Conservation (phyloP, 1,140 invertebrate species). For the Lithobius niger region DNA sequence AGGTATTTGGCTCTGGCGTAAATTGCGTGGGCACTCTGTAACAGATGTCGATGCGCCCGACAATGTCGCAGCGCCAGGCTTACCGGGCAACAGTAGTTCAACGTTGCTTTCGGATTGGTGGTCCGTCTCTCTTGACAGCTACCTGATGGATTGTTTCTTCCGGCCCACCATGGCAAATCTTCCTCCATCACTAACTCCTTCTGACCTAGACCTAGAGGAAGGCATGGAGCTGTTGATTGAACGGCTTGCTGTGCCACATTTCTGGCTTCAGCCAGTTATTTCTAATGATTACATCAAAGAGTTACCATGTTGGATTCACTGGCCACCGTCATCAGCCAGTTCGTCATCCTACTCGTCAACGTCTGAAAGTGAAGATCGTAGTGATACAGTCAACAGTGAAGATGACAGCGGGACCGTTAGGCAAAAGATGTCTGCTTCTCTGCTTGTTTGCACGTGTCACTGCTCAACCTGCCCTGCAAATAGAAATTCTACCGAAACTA, state of each 20-base stretch:
- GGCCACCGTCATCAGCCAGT: not conserved
- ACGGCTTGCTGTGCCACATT: conserved; percentile 33
- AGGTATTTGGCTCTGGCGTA: too few species aligned
- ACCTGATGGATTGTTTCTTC: conserved; percentile 27
- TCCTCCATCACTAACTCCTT: conserved; percentile 18
- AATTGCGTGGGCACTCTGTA: too few species aligned
- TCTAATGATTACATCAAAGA: conserved; percentile 37
- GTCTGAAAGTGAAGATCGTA: conserved; percentile 20
- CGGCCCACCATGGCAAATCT: conserved; percentile 25
- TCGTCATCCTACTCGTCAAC: too few species aligned
- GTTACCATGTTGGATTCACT: conserved; percentile 36
- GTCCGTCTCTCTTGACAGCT: conserved; percentile 23
- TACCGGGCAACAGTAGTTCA: too few species aligned
- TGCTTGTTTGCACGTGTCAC: too few species aligned
- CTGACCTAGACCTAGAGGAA: conserved; percentile 28
- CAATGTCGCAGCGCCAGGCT: too few species aligned
- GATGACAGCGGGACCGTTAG: too few species aligned
- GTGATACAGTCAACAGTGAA: conserved; percentile 13
- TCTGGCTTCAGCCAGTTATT: conserved; percentile 36
- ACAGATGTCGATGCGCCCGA: too few species aligned
- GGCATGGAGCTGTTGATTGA: conserved; percentile 33
- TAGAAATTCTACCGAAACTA: too few species aligned
- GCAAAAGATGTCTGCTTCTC: too few species aligned
- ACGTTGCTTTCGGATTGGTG: conserved; percentile 20
- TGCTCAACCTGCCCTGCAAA: too few species aligned